phyloP scores from a whole-genome alignment of 2,888 invertebrate genomes.

The Drosophila niveifrons region DNA sequence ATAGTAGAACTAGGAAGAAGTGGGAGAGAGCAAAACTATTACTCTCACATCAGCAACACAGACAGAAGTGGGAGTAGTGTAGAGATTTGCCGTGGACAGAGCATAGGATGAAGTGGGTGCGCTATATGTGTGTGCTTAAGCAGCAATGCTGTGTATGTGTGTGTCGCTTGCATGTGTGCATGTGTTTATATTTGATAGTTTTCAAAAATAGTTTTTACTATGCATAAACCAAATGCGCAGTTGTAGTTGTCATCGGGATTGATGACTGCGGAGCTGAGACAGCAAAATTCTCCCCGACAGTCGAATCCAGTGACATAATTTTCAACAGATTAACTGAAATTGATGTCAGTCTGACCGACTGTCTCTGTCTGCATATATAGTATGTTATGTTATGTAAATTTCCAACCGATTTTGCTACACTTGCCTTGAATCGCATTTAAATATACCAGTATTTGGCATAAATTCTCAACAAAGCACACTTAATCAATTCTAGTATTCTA shows the following conservation, averaged over 20 bases:
- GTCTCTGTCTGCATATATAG: constrained; percentile 2
- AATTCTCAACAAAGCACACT: not conserved
- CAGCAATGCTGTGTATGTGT: not conserved
- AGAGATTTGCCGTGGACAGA: not conserved
- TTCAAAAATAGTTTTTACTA: constrained; percentile 61
- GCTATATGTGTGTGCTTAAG: not conserved
- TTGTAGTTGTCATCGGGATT: constrained; percentile 22
- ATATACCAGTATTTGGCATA: constrained; percentile 1
- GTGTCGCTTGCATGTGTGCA: not conserved
- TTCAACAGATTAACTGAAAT: constrained; percentile 29
- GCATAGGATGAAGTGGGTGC: not conserved
- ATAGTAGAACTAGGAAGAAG: not conserved
- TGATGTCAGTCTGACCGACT: constrained; percentile 13
- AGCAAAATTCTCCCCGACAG: constrained; percentile 9
- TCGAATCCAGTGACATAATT: constrained; percentile 47
- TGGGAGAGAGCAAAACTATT: not conserved
- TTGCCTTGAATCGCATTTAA: constrained; percentile 8
- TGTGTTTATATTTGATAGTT: constrained; percentile 20
- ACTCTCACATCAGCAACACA: not conserved
- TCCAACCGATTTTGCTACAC: constrained; percentile 10
- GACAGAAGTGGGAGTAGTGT: not conserved
- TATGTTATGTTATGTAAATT: constrained; percentile 2
- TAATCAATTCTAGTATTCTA: constrained; percentile 13
- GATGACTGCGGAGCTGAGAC: constrained; percentile 11
- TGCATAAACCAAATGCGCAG: constrained; percentile 29